Percentiles rank a stretch among this genome's conserved stretches.
These are phyloP conservation scores for Euura saliciscinereae DNA, from an alignment of 1,140 invertebrate genomes.

Conservation along the genomic window DNA sequence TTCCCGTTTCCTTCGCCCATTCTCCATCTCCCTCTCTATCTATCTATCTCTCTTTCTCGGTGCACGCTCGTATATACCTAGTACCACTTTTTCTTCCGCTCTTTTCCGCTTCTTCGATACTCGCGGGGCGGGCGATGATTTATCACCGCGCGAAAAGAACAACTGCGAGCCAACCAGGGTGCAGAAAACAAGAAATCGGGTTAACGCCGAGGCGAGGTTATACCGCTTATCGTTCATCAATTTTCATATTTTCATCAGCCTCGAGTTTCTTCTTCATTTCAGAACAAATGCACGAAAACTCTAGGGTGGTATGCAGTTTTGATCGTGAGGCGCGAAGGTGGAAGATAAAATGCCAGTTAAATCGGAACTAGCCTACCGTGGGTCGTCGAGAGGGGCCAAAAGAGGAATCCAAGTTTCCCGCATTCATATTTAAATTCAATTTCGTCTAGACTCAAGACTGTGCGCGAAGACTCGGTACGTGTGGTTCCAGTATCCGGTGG, in stretches of 20 bases:
- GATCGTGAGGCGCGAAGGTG: too few species aligned
- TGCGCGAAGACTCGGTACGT: not conserved
- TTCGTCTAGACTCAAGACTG: slow-evolving; percentile 26
- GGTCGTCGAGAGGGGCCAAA: not conserved
- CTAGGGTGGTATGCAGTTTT: too few species aligned
- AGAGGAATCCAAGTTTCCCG: not conserved
- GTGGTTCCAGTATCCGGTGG: too few species aligned
- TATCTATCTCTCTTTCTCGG: too few species aligned
- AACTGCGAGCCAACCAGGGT: not conserved
- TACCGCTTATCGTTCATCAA: too few species aligned
- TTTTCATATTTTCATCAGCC: too few species aligned
- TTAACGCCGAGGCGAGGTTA: not conserved
- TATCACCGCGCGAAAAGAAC: not conserved
- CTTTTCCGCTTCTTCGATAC: too few species aligned
- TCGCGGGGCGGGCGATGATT: not conserved
- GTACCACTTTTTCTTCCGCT: too few species aligned
- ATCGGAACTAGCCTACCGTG: not conserved
- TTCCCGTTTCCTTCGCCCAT: not conserved
- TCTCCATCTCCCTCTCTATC: not conserved
- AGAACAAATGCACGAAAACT: not conserved
- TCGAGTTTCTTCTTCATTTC: not conserved
- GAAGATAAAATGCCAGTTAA: not conserved
- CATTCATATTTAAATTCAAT: slow-evolving; percentile 43
- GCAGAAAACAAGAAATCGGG: not conserved
- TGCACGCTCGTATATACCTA: too few species aligned